Base-by-base conservation (phyloP, 2,888 invertebrate species). In the Microctonus brassicae region DNA sequence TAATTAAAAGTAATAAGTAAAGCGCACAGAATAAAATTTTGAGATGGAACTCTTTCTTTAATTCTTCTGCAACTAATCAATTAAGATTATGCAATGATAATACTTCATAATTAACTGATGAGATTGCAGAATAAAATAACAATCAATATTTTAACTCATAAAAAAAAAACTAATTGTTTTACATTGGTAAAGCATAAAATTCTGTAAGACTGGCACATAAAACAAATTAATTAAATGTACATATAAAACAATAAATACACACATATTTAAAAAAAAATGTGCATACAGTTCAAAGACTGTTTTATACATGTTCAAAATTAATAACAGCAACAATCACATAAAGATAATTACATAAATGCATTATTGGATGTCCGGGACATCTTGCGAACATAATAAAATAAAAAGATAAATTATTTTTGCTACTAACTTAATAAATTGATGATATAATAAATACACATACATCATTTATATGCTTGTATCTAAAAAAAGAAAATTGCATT, bases 361-460 rank as follows among this genome's bases (percentile, higher is more conserved):
- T 60, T 47, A 20, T 68, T 42, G 33, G 39, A 62, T 62, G 63
- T 70, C 70, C 33, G 29, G 39, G 70, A 58, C 60, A 61, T 47
- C 47, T 17, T n/a, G 47, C 47, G 47, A 17, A 47, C 17, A 70
- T 57, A 7, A 22, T 62, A 20, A 34, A 58, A 61, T 47, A 26
- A 34, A 66, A 39, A 26, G 55, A 66, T 1, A 74, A 72, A 66
- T 75, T 75, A 75, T 75, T 76, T 76, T 76, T 76, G 73, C 75
- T 75, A 76, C 75, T 70, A 69, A 72, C 39, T 47, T 68, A 58
- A 58, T 58, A 13, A 33, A 29, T 33, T 29, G 34, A 58, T 58
- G 17, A 33, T 1, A 13, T 55, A 13, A n/a, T n/a, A n/a, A 55
- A 55, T 55, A 26, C 11, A 34, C 26, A 13, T 55, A 55, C 10